Base-by-base conservation (phyloP, 2,888 invertebrate species). In the Andrena bicolor region DNA sequence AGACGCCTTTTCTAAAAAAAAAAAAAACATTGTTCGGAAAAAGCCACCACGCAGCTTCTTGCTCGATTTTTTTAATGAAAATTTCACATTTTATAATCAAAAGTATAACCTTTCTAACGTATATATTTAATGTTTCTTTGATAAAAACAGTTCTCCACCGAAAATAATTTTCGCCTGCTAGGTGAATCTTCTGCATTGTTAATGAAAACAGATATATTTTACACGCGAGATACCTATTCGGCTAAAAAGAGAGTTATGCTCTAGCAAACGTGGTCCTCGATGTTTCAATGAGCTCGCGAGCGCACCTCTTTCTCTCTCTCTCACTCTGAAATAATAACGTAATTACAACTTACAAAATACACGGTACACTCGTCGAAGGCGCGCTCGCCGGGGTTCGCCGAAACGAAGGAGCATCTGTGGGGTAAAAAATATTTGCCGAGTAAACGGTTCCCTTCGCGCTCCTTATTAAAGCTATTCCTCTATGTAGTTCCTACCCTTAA, bases 351-450 rank as follows among this genome's bases (percentile, higher is more conserved):
- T 72, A 61, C 63, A 71, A 75, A 69, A 75, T 75, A 71, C 68
- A 60, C 75, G 64, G 49, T 63, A 13, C 49, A 10, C 20, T 53
- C 53, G 48, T 30, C 35, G 0, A 53, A 23, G 30, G 48, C 13
- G 35, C 35, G 20, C 65, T 51, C 64, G 76, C 8, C 41, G 16
- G 16, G 41, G 51, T 0, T 23, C n/a, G 51, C 8, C 13, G 23
- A 69, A 81, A 78, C 53, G 61, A 58, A 71, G 48, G 23, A 68
- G 41, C 23, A 51, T 23, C 51, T 41, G 63, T n/a, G 26, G 26
- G 41, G 49, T 23, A 61, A 63, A 60, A 82, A 82, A 80, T 74
- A 69, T 86, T 86, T 84, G 78, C 80, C 86, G 84, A 82, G 82
- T 76, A 83, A 80, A 75, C 76, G 51, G 74, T 76, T 51, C 80